Evolutionary conservation across 2,113 vertebrate genomes (phyloP).

Genomic region (Stictonetta naevosa): DNA sequence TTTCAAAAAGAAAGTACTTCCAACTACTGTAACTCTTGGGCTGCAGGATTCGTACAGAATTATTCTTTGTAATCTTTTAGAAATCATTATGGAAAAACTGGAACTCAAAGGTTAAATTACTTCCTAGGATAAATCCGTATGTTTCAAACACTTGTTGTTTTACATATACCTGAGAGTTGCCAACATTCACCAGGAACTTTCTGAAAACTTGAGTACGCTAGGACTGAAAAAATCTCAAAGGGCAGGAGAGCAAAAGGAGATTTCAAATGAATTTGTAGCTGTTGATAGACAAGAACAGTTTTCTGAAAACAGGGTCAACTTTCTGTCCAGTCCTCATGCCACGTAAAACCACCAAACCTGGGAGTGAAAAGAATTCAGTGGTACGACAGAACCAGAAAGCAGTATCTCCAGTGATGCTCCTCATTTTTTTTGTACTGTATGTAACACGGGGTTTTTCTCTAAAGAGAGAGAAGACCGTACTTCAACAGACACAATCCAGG

Average conservation of each 20-base stretch:
- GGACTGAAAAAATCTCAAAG: not conserved
- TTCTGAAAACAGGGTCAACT: not conserved
- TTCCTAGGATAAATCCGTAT: not conserved
- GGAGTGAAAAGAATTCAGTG: not conserved
- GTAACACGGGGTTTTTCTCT: not conserved
- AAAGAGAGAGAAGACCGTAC: not conserved
- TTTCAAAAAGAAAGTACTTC: not conserved
- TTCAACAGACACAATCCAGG: not conserved
- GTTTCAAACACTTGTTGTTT: not conserved
- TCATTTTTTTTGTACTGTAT: not conserved
- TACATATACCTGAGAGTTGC: not conserved
- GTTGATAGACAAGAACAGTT: not conserved
- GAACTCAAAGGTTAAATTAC: not conserved
- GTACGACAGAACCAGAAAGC: not conserved
- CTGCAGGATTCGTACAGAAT: not conserved
- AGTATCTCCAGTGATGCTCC: not conserved
- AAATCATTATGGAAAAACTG: not conserved
- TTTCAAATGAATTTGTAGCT: not conserved
- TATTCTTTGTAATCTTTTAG: not conserved
- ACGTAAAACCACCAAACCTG: not conserved
- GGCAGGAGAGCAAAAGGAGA: not conserved
- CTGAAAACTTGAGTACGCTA: not conserved
- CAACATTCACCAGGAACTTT: not conserved
- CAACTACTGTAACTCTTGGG: not conserved
- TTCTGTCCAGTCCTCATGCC: not conserved